phyloP scores from a whole-genome alignment of 2,888 invertebrate species.

The Harpalus rubripes region DNA sequence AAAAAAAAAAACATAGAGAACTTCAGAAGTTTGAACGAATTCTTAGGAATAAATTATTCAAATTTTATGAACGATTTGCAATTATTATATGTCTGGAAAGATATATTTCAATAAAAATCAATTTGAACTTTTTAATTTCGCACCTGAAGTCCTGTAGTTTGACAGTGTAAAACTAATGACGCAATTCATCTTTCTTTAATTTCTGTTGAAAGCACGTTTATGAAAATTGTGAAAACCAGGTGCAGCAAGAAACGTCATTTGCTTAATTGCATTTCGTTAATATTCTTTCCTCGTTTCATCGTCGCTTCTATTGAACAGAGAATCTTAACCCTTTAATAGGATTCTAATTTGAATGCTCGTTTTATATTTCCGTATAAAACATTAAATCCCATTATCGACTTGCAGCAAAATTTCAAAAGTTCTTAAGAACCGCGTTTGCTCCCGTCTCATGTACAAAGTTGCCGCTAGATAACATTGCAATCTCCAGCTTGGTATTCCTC shows the following conservation, averaged over 20 bases:
- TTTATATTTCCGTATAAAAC: conserved; percentile 52
- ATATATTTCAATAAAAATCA: conserved; percentile 4
- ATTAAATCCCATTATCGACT: conserved; percentile 62
- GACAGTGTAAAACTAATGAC: conserved; percentile 9
- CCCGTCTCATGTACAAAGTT: conserved; percentile 54
- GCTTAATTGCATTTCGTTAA: conserved; percentile 50
- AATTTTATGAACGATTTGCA: not conserved
- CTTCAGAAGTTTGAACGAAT: no score
- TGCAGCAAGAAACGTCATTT: conserved; percentile 45
- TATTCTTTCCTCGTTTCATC: conserved; percentile 19
- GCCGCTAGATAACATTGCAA: conserved; percentile 60
- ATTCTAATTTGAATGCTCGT: conserved; percentile 55
- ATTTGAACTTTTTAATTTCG: not conserved
- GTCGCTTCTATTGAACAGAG: conserved; percentile 16
- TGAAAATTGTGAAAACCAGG: conserved; percentile 27
- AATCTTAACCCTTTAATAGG: conserved; percentile 51
- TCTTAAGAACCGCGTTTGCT: conserved; percentile 56
- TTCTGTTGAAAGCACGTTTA: conserved; percentile 4
- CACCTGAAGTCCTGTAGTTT: not conserved
- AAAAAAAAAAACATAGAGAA: no score
- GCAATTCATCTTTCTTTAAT: conserved; percentile 25
- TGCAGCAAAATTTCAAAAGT: conserved; percentile 58
- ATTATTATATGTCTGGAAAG: not conserved
- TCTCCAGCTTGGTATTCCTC: conserved; percentile 51
- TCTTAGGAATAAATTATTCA: not conserved